Conservation (phyloP, 2,888 invertebrate genomes). For the Stratiomys singularior region DNA sequence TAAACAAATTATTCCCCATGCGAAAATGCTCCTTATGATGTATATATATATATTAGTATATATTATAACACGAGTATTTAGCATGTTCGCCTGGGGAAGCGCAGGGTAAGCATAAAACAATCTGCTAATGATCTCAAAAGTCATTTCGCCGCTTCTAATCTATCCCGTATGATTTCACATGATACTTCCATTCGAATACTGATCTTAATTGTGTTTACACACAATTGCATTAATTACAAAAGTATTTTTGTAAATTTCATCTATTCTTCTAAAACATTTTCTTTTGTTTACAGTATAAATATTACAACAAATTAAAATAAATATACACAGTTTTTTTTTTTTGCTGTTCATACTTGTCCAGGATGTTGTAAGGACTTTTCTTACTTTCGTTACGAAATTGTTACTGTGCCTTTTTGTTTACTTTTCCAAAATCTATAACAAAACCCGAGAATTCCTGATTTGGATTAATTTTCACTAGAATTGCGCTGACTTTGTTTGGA, state of each 20-base stretch:
- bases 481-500: not conserved
- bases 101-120: too few relatives aligned
- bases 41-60: too few relatives aligned
- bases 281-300: constrained; percentile 22
- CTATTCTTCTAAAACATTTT: constrained; percentile 33
- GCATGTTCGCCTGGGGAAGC: too few relatives aligned
- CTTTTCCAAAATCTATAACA: not conserved
- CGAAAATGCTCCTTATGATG: too few relatives aligned
- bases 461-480: not conserved
- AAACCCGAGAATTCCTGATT: not conserved
- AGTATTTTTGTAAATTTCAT: constrained; percentile 32
- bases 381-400: not conserved
- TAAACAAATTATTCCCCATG: too few relatives aligned
- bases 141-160: too few relatives aligned
- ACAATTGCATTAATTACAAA: not conserved
- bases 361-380: not conserved
- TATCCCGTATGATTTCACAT: too few relatives aligned
- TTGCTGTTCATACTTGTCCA: not conserved
- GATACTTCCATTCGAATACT: too few relatives aligned
- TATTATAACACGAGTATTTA: too few relatives aligned
- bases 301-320: constrained; percentile 35
- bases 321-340: constrained; percentile 1
- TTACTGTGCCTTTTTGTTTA: not conserved
- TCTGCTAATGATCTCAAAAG: too few relatives aligned
- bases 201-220: too few relatives aligned